phyloP scores from a whole-genome alignment of 2,113 vertebrate species.

The Cheilinus undulatus region DNA sequence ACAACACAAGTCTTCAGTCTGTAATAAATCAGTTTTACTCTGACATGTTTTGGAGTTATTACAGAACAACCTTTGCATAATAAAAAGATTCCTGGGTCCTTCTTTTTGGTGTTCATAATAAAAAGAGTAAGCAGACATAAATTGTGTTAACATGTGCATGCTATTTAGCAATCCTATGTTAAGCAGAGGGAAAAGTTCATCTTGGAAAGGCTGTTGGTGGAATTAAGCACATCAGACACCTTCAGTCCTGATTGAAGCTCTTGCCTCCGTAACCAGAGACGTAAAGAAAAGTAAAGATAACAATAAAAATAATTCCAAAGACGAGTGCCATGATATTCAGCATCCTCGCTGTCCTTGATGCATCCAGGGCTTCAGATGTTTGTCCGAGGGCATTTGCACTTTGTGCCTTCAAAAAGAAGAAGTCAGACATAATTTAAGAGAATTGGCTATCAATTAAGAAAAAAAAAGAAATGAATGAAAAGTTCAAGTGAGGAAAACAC shows the following conservation, averaged over 20 bases:
- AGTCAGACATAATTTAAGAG: neutral
- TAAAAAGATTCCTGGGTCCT: neutral
- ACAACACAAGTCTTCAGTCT: neutral
- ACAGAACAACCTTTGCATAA: neutral
- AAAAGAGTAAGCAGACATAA: neutral
- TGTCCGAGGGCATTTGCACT: constrained; percentile 58
- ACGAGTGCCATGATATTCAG: constrained; percentile 73
- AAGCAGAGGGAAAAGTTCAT: neutral
- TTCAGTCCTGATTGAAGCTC: rapidly evolving
- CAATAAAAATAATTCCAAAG: constrained; percentile 60
- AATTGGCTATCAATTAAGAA: neutral
- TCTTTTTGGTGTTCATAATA: neutral
- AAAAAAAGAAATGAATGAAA: neutral
- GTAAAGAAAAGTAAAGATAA: constrained; percentile 24
- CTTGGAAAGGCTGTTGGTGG: neutral
- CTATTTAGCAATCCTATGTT: constrained; percentile 4
- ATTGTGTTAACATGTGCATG: neutral
- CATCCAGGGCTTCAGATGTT: constrained; percentile 34
- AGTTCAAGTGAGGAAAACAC: neutral
- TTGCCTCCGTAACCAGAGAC: too few species aligned
- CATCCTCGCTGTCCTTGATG: constrained; percentile 72
- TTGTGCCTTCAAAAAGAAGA: constrained; percentile 57
- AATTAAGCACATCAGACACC: neutral
- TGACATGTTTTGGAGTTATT: neutral
- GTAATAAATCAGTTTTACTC: neutral